Conservation (phyloP, 2,888 invertebrate species). For the Tortricodes alternella region DNA sequence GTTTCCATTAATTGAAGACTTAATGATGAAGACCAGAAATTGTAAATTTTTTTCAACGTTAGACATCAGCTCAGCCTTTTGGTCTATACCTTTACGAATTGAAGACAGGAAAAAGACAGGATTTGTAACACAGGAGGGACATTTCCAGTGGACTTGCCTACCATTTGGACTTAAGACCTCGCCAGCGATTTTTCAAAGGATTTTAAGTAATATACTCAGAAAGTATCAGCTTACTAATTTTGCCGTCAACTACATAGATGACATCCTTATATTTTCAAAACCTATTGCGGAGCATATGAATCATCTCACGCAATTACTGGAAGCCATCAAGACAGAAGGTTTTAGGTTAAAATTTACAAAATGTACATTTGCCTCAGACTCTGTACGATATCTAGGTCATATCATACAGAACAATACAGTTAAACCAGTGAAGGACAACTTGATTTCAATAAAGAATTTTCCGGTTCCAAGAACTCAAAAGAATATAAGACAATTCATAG, state of each 20-base stretch:
- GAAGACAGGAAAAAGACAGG: constrained; percentile 45
- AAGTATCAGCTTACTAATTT: constrained; percentile 18
- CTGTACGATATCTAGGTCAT: not conserved
- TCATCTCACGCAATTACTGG: constrained; percentile 14
- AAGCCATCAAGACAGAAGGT: constrained; percentile 19
- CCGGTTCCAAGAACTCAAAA: too few species aligned
- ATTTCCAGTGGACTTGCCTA: constrained; percentile 39
- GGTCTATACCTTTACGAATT: constrained; percentile 48
- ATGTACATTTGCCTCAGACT: constrained; percentile 23
- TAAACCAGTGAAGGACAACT: too few species aligned
- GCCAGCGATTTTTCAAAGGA: constrained; percentile 41
- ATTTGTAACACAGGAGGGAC: constrained; percentile 40
- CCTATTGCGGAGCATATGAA: constrained; percentile 12
- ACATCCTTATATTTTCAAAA: constrained; percentile 14
- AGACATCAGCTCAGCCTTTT: constrained; percentile 55
- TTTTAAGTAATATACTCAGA: constrained; percentile 32
- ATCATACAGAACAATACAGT: too few species aligned
- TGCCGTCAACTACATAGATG: constrained; percentile 12
- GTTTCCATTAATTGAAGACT: constrained; percentile 47
- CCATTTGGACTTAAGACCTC: constrained; percentile 44
- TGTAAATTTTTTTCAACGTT: constrained; percentile 47
- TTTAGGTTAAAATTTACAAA: constrained; percentile 27
- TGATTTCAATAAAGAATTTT: too few species aligned
- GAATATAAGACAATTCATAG: too few species aligned
- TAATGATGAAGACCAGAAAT: constrained; percentile 45